Evolutionary conservation across 2,113 vertebrate species (phyloP), one percentile per base, ranked within the genome.

Genomic region (Daubentonia madagascariensis): DNA sequence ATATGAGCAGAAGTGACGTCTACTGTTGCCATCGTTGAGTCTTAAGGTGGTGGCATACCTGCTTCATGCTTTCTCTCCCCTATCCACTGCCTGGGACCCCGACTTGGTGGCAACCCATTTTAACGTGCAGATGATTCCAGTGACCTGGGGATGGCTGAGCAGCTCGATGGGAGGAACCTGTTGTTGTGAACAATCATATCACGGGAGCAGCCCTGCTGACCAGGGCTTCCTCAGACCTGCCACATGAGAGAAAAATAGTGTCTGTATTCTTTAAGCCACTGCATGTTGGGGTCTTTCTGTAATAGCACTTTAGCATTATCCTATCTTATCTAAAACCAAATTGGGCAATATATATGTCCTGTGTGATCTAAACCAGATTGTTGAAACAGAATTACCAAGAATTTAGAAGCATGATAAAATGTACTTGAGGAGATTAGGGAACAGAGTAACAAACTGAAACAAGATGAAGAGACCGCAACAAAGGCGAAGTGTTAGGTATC

Each of bases 241-340:
- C 54, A 67, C 45, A 35, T 59, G 78, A 85, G 11, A n/a, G 1
- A 85, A 57, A 65, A 80, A 68, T 67, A 70, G 6, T 45, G 23
- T 52, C 13, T 37, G 11, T 84, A 23, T 78, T 84, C 13, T 45
- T 57, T 78, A 90, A 87, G 67, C 35, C 61, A 73, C 28, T 67
- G 20, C 11, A 81, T 68, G 37, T 48, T 92, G 23, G 20, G 32
- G 63, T 86, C 30, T 81, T 94, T 80, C 72, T 59, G 23, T 85
- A 50, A 78, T 28, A 70, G 20, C 8, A 35, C 8, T 22, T 84
- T 84, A 79, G 18, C 43, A 23, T 81, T 85, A 67, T 91, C 18
- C 57, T 89, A 91, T 85, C 22, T 75, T 73, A 89, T 70, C 22
- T 75, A 81, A 80, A 96, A 92, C 79, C 6, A 65, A 81, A 75